Evolutionary conservation across 2,113 vertebrate species (phyloP).

Genomic region (Hassar affinis): DNA sequence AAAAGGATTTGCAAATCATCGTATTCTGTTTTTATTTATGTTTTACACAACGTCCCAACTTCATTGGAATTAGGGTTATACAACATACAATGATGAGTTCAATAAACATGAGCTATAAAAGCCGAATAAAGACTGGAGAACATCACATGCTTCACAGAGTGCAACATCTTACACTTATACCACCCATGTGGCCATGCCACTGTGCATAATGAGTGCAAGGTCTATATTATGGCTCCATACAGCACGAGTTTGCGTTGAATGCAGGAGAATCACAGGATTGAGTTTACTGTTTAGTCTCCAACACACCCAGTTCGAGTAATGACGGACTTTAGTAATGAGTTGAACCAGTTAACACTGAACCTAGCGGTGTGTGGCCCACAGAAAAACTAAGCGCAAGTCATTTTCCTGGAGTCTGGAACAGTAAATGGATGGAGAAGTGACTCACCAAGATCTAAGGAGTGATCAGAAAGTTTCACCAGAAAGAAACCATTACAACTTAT

Average conservation of each 20-base stretch:
- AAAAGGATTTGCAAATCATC: too few species aligned
- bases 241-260: constrained; percentile 20
- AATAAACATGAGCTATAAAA: too few species aligned
- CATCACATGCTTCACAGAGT: background rate
- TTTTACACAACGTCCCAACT: too few species aligned
- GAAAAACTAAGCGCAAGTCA: constrained; percentile 16
- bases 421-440: background rate
- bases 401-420: constrained; percentile 16
- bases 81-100: too few species aligned
- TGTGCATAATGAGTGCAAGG: constrained; percentile 14
- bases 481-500: background rate
- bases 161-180: constrained; percentile 9
- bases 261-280: background rate
- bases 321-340: constrained; percentile 20
- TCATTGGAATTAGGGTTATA: too few species aligned
- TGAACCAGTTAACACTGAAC: constrained; percentile 23
- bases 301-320: constrained; percentile 32
- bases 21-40: too few species aligned
- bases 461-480: background rate
- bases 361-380: constrained; percentile 27
- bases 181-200: constrained; percentile 12
- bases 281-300: constrained; percentile 32
- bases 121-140: too few species aligned
- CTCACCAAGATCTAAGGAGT: background rate
- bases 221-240: constrained; percentile 28